phyloP scores from a whole-genome alignment of 2,797 vertebrate genomes.

The Pyrocephalus nanus region DNA sequence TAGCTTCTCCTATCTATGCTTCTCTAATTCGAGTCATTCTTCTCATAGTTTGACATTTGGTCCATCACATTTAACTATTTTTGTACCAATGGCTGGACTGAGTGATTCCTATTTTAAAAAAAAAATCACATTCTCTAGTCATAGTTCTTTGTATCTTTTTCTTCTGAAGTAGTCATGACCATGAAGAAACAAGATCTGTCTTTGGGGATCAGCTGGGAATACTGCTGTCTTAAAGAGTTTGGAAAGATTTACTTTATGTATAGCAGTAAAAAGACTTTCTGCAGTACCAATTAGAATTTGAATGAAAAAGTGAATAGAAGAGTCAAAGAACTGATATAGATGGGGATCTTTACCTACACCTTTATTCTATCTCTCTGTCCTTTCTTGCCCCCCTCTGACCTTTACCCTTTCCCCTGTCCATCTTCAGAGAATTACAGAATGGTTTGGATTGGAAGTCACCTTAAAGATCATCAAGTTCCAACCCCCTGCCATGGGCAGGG shows the following conservation, averaged over 20 bases:
- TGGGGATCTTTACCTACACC: neutral
- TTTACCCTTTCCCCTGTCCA: neutral
- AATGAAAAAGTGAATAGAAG: neutral
- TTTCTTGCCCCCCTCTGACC: neutral
- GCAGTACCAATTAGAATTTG: neutral
- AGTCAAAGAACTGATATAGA: neutral
- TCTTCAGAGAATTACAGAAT: neutral
- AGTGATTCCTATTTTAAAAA: neutral
- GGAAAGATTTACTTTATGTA: neutral
- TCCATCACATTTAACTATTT: neutral
- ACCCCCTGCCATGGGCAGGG: rapidly evolving
- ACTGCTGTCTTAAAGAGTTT: neutral
- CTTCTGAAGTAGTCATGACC: neutral
- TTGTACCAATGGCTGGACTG: neutral
- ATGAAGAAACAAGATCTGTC: neutral
- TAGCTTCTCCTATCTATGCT: neutral
- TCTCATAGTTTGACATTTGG: neutral
- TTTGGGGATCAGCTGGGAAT: neutral
- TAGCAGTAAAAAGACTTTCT: neutral
- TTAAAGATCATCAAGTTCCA: neutral
- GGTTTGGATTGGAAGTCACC: neutral
- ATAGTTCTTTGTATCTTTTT: neutral
- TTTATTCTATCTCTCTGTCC: neutral
- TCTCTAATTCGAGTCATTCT: neutral
- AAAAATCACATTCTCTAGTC: neutral